A percentile compares a stretch with the other conserved stretches of the same genome.
Conservation (phyloP, 2,113 vertebrate genomes). For the Eptatretus burgeri region DNA sequence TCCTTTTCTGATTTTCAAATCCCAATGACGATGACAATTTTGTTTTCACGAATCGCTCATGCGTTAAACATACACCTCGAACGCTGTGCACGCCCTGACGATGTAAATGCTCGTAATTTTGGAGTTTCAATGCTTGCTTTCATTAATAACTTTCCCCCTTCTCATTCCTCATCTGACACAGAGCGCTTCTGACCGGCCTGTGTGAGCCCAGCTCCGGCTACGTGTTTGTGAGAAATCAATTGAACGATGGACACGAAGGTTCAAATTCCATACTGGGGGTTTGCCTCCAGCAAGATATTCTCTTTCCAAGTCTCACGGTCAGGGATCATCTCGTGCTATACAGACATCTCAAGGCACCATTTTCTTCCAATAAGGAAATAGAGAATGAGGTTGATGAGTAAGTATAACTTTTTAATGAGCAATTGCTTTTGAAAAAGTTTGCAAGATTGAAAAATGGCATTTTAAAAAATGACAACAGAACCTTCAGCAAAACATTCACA, state of each 20-base stretch:
- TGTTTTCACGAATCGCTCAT: too few relatives aligned
- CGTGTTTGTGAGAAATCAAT: constrained; percentile 31
- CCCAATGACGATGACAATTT: too few relatives aligned
- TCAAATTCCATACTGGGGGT: constrained; percentile 32
- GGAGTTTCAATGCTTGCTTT: neutral
- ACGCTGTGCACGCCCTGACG: neutral
- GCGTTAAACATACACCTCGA: too few relatives aligned
- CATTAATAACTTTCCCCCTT: neutral
- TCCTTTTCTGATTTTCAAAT: too few relatives aligned
- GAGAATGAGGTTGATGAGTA: constrained; percentile 47
- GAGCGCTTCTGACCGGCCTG: constrained; percentile 45
- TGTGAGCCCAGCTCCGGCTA: constrained; percentile 40
- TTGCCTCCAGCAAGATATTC: constrained; percentile 43
- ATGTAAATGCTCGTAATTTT: neutral
- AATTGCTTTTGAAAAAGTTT: neutral
- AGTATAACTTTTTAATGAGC: constrained; percentile 9
- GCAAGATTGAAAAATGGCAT: neutral
- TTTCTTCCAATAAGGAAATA: constrained; percentile 36
- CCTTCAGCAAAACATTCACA: neutral
- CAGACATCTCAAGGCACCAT: constrained; percentile 54
- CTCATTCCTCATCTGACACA: constrained; percentile 12
- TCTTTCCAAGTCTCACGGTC: constrained; percentile 34
- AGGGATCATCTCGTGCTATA: constrained; percentile 51
- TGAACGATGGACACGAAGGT: constrained; percentile 28
- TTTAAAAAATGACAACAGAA: neutral